Evolutionary conservation across 2,113 vertebrate species (phyloP), one percentile per base, ranked within the genome.

Genomic region (Oxyruncus cristatus): DNA sequence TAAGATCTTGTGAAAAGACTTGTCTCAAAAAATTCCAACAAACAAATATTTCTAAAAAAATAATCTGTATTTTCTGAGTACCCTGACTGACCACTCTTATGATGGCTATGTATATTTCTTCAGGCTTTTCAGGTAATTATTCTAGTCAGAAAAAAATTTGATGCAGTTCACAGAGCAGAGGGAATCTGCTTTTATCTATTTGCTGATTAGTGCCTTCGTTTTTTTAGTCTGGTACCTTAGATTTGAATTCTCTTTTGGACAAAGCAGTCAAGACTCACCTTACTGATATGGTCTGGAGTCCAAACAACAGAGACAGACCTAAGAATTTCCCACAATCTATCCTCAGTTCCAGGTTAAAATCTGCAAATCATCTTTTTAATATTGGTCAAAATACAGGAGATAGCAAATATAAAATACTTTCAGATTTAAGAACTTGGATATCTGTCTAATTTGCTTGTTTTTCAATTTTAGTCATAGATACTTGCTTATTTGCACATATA

Each of bases 401-500:
- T 83, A 53, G 47, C 3, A 2, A 15, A 7, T 23, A 37, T 67
- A 63, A 70, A 83, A 70, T n/a, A 42, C 59, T 76, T 82, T 86
- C 24, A 90, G 32, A 61, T 56, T 33, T 68, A 59, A 88, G 81
- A 53, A 65, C 41, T n/a, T 23, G 28, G 12, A 33, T 66, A 35
- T 39, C 19, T 65, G 47, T 88, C 83, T 49, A 83, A 63, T 80
- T 76, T 90, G 53, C 47, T 83, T 80, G 22, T 41, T 96, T 97
- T 94, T 85, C 75, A 77, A 1, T 81, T 44, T 84, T 84, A 92
- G 56, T 77, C 52, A 72, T 49, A 66, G 84, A 62, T 82, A 78
- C 46, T 78, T 93, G 61, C 86, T 92, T 72, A 92, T 95, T 92
- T 93, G 83, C 76, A 89, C 91, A 55, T 56, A 89, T 92, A 68